phyloP scores from a whole-genome alignment of 2,888 invertebrate genomes.

The Lepidochitona cinerea region DNA sequence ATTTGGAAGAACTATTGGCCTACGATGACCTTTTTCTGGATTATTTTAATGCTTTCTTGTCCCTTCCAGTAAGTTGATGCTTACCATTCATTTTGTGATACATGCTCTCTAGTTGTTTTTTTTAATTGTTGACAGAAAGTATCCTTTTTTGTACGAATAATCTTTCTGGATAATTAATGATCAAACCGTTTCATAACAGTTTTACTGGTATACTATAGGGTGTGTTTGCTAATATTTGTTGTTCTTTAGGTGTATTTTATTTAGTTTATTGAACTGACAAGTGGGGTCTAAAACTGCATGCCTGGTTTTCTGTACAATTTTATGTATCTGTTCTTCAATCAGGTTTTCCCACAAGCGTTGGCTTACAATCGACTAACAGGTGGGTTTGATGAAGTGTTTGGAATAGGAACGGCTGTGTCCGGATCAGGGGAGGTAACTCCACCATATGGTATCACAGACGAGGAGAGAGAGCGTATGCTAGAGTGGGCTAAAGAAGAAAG shows the following conservation, averaged over 20 bases:
- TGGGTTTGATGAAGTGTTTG: constrained; percentile 60
- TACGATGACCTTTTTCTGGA: constrained; percentile 71
- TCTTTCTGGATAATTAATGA: too few relatives aligned
- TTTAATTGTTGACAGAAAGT: too few relatives aligned
- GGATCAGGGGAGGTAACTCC: constrained; percentile 12
- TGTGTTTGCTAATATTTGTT: too few relatives aligned
- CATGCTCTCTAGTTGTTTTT: too few relatives aligned
- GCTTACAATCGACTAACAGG: constrained; percentile 68
- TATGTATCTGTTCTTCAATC: constrained; percentile 10
- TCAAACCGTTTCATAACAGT: too few relatives aligned
- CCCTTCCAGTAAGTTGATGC: constrained; percentile 69
- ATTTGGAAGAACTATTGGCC: constrained; percentile 68
- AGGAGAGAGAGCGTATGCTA: constrained; percentile 65
- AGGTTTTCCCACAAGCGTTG: constrained; percentile 69
- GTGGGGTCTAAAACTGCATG: too few relatives aligned
- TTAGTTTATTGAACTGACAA: too few relatives aligned
- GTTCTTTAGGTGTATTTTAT: too few relatives aligned
- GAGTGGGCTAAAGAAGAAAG: constrained; percentile 68
- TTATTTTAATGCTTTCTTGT: constrained; percentile 70
- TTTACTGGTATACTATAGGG: too few relatives aligned
- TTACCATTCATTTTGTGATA: too few relatives aligned
- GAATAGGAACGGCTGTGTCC: constrained; percentile 4
- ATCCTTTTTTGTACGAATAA: too few relatives aligned
- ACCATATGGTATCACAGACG: constrained; percentile 67
- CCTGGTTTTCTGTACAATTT: too few relatives aligned